These are phyloP conservation scores for Morpho deidamia DNA, from an alignment of 2,888 invertebrate species.

Conservation along the genomic window DNA sequence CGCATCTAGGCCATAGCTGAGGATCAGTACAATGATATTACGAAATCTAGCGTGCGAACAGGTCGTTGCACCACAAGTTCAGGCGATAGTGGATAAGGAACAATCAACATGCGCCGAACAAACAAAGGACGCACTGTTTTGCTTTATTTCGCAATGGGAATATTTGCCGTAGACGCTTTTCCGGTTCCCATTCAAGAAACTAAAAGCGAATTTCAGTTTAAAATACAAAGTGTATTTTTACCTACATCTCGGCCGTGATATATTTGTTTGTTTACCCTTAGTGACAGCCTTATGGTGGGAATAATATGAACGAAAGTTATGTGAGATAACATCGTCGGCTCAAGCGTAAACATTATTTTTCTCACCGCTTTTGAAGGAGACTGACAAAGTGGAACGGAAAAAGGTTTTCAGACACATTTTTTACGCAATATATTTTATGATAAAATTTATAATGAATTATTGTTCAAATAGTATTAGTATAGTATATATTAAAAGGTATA, in stretches of 20 bases:
- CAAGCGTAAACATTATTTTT: slow-evolving; percentile 4
- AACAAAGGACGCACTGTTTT: slow-evolving; percentile 68
- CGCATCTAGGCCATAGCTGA: too few relatives aligned
- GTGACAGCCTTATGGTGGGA: slow-evolving; percentile 5
- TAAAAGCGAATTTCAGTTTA: slow-evolving; percentile 27
- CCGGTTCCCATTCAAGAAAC: slow-evolving; percentile 42
- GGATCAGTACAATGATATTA: slow-evolving; percentile 7
- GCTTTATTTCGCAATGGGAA: slow-evolving; percentile 61
- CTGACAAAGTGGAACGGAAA: background rate
- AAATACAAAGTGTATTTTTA: slow-evolving; percentile 11
- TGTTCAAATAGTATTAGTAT: background rate
- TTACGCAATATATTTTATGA: background rate
- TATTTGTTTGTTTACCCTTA: slow-evolving; percentile 12
- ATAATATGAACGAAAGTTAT: slow-evolving; percentile 3
- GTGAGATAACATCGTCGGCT: slow-evolving; percentile 7
- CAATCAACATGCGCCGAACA: slow-evolving; percentile 61
- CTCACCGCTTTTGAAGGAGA: background rate
- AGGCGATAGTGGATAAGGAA: slow-evolving; percentile 69
- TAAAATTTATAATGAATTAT: background rate
- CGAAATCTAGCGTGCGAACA: slow-evolving; percentile 10
- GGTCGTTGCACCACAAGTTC: slow-evolving; percentile 62
- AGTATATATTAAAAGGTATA: too few relatives aligned
- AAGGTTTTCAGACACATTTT: background rate
- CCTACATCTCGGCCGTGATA: slow-evolving; percentile 6
- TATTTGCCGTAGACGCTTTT: slow-evolving; percentile 52